Percentiles rank a stretch among this genome's conserved stretches.
Evolutionary conservation across 2,113 vertebrate species (phyloP).

Genomic region (Phyllostomus hastatus): DNA sequence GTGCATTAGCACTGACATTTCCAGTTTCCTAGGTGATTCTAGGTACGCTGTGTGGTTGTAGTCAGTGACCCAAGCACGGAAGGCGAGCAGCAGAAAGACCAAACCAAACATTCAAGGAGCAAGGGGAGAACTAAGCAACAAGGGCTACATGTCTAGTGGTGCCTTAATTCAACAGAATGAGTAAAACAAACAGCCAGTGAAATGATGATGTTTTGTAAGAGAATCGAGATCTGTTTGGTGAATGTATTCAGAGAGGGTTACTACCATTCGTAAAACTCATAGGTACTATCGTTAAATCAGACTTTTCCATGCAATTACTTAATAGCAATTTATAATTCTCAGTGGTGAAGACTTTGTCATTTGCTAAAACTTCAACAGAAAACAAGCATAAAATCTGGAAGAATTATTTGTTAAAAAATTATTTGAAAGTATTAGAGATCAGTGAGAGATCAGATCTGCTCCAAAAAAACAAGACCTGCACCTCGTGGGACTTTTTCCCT

Average conservation of each 20-base stretch:
- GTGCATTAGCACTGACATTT: not conserved
- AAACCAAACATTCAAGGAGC: not conserved
- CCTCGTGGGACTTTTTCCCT: not conserved
- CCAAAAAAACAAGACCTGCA: not conserved
- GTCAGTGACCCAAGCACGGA: not conserved
- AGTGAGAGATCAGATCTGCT: not conserved
- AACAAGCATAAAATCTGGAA: not conserved
- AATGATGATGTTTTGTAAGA: not conserved
- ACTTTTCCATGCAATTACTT: not conserved
- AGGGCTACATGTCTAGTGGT: not conserved
- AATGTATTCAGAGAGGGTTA: not conserved
- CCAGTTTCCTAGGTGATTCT: not conserved
- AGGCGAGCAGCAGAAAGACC: not conserved
- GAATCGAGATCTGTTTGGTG: not conserved
- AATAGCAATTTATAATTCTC: not conserved
- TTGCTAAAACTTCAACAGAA: not conserved
- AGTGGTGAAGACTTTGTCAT: not conserved
- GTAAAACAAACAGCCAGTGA: not conserved
- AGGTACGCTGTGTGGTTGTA: not conserved
- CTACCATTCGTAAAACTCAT: not conserved
- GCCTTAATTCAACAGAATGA: not conserved
- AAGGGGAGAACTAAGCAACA: not conserved
- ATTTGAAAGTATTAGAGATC: not conserved
- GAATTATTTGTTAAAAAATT: not conserved
- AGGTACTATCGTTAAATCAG: not conserved